Percentiles rank a stretch among this genome's conserved stretches.
Evolutionary conservation across 2,888 invertebrate species (phyloP).

Genomic region (Pandemis corylana): DNA sequence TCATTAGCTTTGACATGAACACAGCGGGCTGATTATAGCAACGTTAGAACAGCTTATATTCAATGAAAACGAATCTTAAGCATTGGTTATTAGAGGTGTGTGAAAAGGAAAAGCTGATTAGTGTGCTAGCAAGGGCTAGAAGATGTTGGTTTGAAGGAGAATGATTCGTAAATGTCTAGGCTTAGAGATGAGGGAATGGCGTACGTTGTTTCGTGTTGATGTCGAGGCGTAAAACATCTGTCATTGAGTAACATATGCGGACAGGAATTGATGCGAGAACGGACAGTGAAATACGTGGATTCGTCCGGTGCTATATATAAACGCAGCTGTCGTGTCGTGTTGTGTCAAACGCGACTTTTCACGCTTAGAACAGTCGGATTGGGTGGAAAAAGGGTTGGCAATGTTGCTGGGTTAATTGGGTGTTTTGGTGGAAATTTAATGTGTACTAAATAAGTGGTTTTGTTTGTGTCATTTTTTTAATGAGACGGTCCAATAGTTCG

Average conservation of each 20-base stretch:
- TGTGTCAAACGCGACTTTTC: slow-evolving; percentile 61
- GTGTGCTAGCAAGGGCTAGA: not conserved
- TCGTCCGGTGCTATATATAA: slow-evolving; percentile 75
- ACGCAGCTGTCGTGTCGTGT: slow-evolving; percentile 76
- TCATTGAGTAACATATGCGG: slow-evolving; percentile 82
- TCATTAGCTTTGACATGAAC: slow-evolving; percentile 75
- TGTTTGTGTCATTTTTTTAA: not conserved
- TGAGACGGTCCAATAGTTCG: not conserved
- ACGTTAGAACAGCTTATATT: slow-evolving; percentile 39
- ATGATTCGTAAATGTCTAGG: slow-evolving; percentile 48
- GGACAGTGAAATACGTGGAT: slow-evolving; percentile 84
- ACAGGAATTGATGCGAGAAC: slow-evolving; percentile 80
- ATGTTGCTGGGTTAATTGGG: slow-evolving; percentile 13
- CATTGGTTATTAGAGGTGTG: not conserved
- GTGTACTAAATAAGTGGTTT: not conserved
- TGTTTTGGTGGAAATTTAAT: not conserved
- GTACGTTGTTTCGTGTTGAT: slow-evolving; percentile 47
- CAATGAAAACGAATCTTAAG: not conserved
- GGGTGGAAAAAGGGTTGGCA: slow-evolving; percentile 36
- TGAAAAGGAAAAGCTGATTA: not conserved
- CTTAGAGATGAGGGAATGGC: slow-evolving; percentile 46
- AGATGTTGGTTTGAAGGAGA: slow-evolving; percentile 39
- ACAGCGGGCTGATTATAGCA: slow-evolving; percentile 59
- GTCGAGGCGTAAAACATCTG: slow-evolving; percentile 79
- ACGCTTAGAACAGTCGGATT: slow-evolving; percentile 37